A percentile compares a stretch with the other conserved stretches of the same genome.
phyloP scores from a whole-genome alignment of 1,140 invertebrate genomes.

The Eumaeus atala region DNA sequence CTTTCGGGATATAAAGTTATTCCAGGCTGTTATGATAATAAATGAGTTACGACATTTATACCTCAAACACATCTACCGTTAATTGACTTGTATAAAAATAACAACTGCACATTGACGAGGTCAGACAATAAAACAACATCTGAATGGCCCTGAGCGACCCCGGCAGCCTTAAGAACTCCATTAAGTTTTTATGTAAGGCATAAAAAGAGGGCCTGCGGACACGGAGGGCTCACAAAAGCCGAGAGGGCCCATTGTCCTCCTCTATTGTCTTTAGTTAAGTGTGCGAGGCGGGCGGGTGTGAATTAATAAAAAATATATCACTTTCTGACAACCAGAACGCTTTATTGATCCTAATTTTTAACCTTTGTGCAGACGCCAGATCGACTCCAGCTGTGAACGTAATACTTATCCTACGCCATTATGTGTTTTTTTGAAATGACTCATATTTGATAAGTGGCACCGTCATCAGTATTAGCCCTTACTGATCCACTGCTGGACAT shows the following conservation, averaged over 20 bases:
- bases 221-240: background rate
- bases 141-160: background rate
- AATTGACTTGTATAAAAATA: constrained; percentile 6
- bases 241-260: background rate
- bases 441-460: too few relatives aligned
- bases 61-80: background rate
- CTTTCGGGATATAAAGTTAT: too few relatives aligned
- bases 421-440: too few relatives aligned
- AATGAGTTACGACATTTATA: too few relatives aligned
- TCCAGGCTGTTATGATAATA: too few relatives aligned
- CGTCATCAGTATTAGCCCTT: too few relatives aligned
- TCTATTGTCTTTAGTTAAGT: constrained; percentile 1
- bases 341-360: too few relatives aligned
- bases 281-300: background rate
- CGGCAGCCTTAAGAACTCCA: constrained; percentile 5
- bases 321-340: too few relatives aligned
- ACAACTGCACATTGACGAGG: constrained; percentile 4
- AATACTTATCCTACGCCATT: too few relatives aligned
- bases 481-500: too few relatives aligned
- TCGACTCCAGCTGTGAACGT: too few relatives aligned
- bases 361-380: too few relatives aligned
- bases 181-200: constrained; percentile 9
- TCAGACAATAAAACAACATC: constrained; percentile 4
- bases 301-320: background rate
- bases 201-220: background rate